phyloP scores from a whole-genome alignment of 2,888 invertebrate genomes.

The Trachelus tabidus region DNA sequence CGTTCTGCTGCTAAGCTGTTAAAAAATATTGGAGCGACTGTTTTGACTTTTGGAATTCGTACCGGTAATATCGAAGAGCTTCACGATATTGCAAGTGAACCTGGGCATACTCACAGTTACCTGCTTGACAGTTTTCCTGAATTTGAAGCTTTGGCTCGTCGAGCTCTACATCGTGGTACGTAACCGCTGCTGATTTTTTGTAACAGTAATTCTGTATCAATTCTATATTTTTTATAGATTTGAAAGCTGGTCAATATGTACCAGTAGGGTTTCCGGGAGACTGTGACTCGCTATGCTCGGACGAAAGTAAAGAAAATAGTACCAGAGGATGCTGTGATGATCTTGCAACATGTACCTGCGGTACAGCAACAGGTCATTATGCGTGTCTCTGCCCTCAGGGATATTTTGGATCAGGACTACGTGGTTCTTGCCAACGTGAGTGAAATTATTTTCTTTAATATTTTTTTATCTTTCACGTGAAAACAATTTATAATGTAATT shows the following conservation, averaged over 20 bases:
- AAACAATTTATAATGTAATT: conserved; percentile 30
- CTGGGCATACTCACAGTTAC: conserved; percentile 74
- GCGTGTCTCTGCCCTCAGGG: conserved; percentile 76
- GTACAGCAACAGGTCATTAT: conserved; percentile 76
- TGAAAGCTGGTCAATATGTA: conserved; percentile 72
- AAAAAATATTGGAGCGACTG: conserved; percentile 68
- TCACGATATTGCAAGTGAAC: conserved; percentile 73
- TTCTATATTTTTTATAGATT: conserved; percentile 65
- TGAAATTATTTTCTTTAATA: conserved; percentile 19
- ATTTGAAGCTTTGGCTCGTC: conserved; percentile 76
- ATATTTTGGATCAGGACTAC: conserved; percentile 74
- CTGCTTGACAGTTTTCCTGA: conserved; percentile 76
- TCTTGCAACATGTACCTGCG: conserved; percentile 74
- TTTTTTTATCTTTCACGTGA: conserved; percentile 5
- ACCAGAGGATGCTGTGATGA: conserved; percentile 70
- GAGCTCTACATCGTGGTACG: conserved; percentile 76
- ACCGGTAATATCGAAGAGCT: conserved; percentile 75
- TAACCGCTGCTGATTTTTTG: conserved; percentile 11
- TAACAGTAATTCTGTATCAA: background rate
- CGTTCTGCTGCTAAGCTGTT: conserved; percentile 71
- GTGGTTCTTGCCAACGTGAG: conserved; percentile 72
- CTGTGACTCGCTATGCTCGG: conserved; percentile 70
- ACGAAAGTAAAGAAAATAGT: conserved; percentile 21
- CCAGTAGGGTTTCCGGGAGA: conserved; percentile 65
- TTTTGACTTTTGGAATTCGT: conserved; percentile 73